phyloP scores from a whole-genome alignment of 2,888 invertebrate genomes.

The Dasysyrphus tricinctus region DNA sequence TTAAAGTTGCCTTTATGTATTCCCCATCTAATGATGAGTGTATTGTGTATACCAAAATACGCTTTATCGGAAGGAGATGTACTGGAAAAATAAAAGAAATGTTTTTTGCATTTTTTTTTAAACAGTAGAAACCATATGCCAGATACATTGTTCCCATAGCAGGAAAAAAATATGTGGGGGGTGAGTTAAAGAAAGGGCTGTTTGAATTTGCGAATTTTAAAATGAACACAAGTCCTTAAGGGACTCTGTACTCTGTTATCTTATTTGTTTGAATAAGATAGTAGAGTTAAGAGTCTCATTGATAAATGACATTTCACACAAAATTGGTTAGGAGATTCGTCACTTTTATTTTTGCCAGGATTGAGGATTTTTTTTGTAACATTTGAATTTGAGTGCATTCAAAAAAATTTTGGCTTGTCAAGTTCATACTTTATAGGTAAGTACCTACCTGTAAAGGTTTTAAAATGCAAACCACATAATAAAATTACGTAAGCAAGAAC shows the following conservation, averaged over 20 bases:
- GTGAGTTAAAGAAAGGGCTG: conserved; percentile 21
- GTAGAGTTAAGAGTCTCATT: conserved; percentile 14
- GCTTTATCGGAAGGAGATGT: conserved; percentile 67
- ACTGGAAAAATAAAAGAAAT: conserved; percentile 68
- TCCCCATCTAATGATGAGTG: conserved; percentile 30
- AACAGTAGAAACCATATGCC: conserved; percentile 68
- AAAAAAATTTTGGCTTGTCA: no score
- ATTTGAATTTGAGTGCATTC: background rate
- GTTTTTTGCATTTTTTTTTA: conserved; percentile 59
- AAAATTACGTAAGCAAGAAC: no score
- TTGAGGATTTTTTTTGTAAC: no score
- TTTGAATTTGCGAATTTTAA: conserved; percentile 42
- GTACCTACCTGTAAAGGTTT: no score
- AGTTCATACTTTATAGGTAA: no score
- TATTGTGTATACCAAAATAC: background rate
- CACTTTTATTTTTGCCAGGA: conserved; percentile 8
- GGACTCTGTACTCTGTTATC: conserved; percentile 65
- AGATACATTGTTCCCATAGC: conserved; percentile 19
- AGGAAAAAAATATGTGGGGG: background rate
- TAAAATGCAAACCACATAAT: no score
- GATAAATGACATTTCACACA: conserved; percentile 58
- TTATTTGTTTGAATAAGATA: conserved; percentile 69
- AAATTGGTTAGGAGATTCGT: conserved; percentile 25
- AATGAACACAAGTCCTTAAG: conserved; percentile 56
- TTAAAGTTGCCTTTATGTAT: conserved; percentile 78